phyloP scores from a whole-genome alignment of 1,140 invertebrate species.

The Mylabris phalerata region DNA sequence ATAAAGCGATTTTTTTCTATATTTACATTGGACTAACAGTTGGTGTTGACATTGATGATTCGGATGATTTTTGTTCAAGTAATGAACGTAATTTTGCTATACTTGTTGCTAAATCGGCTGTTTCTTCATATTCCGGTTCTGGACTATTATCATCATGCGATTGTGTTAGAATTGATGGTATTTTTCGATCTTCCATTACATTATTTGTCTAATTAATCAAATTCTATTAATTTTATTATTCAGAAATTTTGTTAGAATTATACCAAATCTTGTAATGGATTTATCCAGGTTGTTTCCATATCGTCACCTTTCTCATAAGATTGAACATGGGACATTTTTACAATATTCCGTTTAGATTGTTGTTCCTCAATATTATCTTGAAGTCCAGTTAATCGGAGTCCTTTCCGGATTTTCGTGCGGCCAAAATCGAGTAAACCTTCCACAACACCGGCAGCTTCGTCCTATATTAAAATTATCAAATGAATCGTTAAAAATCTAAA shows the following conservation, averaged over 20 bases:
- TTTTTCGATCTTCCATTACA: not conserved
- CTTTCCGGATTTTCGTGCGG: constrained; percentile 50
- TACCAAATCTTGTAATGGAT: constrained; percentile 5
- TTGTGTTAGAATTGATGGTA: constrained; percentile 4
- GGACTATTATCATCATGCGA: constrained; percentile 40
- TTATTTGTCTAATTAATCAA: no score
- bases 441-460: constrained; percentile 53
- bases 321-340: not conserved
- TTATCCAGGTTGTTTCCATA: constrained; percentile 5
- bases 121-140: constrained; percentile 63
- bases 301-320: constrained; percentile 6
- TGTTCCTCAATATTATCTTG: constrained; percentile 42
- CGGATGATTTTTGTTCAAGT: constrained; percentile 55
- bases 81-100: constrained; percentile 63
- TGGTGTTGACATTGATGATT: constrained; percentile 39
- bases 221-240: no score
- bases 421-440: constrained; percentile 52
- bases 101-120: constrained; percentile 62
- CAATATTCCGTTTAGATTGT: not conserved
- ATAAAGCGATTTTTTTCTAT: not conserved
- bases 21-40: constrained; percentile 38
- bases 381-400: constrained; percentile 49
- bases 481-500: not conserved
- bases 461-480: constrained; percentile 34
- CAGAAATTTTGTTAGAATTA: not conserved